Percentiles rank a stretch among this genome's conserved stretches.
Evolutionary conservation across 2,113 vertebrate species (phyloP).

Genomic region (Dicaeum eximium): DNA sequence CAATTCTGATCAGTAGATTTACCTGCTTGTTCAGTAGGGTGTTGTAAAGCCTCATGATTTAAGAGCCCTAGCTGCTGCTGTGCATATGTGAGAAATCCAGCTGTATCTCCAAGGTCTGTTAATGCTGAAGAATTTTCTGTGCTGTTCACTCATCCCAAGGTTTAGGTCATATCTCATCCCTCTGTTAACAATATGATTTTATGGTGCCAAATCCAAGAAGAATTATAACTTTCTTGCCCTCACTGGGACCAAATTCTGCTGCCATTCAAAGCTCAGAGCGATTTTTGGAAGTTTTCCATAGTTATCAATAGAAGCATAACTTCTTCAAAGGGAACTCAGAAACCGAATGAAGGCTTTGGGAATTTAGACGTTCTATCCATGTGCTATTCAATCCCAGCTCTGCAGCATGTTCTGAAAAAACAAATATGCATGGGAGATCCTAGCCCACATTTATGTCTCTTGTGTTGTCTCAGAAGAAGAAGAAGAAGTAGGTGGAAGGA

Average conservation of each 20-base stretch:
- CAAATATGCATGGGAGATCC: background rate
- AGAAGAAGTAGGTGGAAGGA: background rate
- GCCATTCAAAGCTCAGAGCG: background rate
- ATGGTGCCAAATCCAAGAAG: background rate
- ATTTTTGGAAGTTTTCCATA: background rate
- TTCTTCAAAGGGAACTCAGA: background rate
- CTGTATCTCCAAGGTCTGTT: background rate
- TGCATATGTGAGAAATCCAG: background rate
- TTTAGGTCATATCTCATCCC: background rate
- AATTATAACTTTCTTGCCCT: background rate
- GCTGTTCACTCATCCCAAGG: background rate
- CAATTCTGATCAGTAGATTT: conserved; percentile 32
- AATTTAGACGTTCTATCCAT: background rate
- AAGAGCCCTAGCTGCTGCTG: background rate
- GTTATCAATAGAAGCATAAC: background rate
- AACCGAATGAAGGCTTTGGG: background rate
- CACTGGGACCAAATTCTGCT: background rate
- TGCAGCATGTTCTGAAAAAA: background rate
- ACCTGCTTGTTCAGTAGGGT: background rate
- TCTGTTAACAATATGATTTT: background rate
- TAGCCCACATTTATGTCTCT: background rate
- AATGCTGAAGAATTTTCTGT: background rate
- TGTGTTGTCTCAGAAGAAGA: background rate
- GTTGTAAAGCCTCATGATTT: background rate
- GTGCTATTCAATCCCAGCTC: background rate